Percentiles rank a stretch among this genome's conserved stretches.
Conservation (phyloP, 1,140 invertebrate genomes). For the Trachelipus rathkii region DNA sequence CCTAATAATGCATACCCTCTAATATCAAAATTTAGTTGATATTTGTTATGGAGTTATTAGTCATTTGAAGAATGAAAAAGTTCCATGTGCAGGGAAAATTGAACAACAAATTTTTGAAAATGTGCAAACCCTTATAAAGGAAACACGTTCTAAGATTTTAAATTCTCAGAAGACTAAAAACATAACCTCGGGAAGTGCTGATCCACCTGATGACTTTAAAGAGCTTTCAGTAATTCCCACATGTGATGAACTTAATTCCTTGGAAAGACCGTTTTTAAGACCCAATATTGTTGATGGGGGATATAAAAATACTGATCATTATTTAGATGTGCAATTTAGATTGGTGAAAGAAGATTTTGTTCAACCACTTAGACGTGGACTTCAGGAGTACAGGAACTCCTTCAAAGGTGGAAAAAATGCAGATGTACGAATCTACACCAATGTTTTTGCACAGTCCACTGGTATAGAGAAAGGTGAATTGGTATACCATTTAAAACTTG, state of each 20-base stretch:
- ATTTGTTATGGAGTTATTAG: too few relatives aligned
- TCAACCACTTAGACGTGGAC: conserved; percentile 28
- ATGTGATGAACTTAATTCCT: conserved; percentile 11
- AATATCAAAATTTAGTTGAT: too few relatives aligned
- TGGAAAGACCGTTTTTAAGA: conserved; percentile 51
- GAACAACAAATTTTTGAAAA: too few relatives aligned
- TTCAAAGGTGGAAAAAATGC: neutral
- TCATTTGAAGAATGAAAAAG: too few relatives aligned
- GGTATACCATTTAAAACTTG: conserved; percentile 27
- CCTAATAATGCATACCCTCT: too few relatives aligned
- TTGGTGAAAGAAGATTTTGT: conserved; percentile 60
- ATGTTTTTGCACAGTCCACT: conserved; percentile 28
- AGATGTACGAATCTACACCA: conserved; percentile 34
- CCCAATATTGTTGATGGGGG: conserved; percentile 59
- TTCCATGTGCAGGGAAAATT: too few relatives aligned
- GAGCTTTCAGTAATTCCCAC: conserved; percentile 28
- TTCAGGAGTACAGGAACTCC: conserved; percentile 18
- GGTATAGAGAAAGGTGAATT: conserved; percentile 18
- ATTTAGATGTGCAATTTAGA: conserved; percentile 71
- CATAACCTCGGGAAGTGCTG: neutral
- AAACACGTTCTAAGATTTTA: too few relatives aligned
- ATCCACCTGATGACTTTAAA: conserved; percentile 32
- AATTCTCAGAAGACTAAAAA: too few relatives aligned
- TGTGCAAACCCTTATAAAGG: too few relatives aligned
- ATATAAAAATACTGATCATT: conserved; percentile 63